Conservation (phyloP, 1,140 invertebrate genomes). For the Meloidogyne chitwoodi region DNA sequence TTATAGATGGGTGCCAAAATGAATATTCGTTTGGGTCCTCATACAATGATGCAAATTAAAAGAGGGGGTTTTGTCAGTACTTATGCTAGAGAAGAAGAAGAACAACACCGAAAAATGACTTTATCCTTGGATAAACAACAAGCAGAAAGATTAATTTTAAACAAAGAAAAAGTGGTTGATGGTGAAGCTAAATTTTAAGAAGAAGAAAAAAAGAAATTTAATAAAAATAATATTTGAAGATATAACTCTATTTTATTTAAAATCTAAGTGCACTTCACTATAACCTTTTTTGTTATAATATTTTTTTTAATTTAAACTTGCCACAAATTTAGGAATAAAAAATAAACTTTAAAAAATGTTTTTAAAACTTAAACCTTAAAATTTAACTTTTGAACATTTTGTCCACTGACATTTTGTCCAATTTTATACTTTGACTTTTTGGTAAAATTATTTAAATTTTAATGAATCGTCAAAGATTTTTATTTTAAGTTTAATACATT, state of each 20-base stretch:
- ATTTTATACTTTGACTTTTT: too few species aligned
- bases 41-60: slow-evolving; percentile 42
- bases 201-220: background rate
- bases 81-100: slow-evolving; percentile 44
- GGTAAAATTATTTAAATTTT: too few species aligned
- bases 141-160: background rate
- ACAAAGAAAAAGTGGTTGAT: background rate
- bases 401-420: too few species aligned
- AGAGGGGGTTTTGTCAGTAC: slow-evolving; percentile 48
- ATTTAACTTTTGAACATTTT: too few species aligned
- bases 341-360: too few species aligned
- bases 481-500: too few species aligned
- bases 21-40: slow-evolving; percentile 52
- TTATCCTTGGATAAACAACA: background rate
- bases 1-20: slow-evolving; percentile 40
- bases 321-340: background rate
- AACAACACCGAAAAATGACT: slow-evolving; percentile 14
- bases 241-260: background rate
- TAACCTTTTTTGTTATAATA: background rate
- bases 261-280: background rate
- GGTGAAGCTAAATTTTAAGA: background rate
- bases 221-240: background rate
- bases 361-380: too few species aligned
- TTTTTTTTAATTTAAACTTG: background rate
- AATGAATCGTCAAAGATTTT: too few species aligned